Evolutionary conservation across 1,140 invertebrate genomes (phyloP), one percentile per base, ranked within the genome.

Genomic region (Rhyzopertha dominica): DNA sequence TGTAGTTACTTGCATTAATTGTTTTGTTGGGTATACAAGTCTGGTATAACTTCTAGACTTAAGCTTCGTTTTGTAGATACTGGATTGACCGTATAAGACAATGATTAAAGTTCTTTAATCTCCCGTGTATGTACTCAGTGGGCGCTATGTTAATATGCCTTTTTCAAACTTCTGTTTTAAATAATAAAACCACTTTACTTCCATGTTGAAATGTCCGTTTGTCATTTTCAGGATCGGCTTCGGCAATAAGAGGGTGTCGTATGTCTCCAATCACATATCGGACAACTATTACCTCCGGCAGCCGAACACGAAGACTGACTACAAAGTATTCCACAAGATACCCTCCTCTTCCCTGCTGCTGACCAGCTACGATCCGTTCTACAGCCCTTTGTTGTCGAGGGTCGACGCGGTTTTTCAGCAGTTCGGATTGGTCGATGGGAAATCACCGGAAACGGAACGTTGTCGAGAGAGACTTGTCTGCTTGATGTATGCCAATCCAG

Each of bases 341-440:
- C 87, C 88, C 17, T 76, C 80, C 1, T 87, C 85, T 4, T 87
- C 85, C 0, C 70, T 89, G 47, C 74, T 90, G 32, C 67, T 90
- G 17, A 87, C 85, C 29, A 87, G 86, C 65, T 90, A 87, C 63
- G 87, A 90, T 66, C 86, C 87, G 1, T 90, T 90, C 68, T 91
- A 90, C 62, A 88, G 84, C 44, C 87, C 87, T 0, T 59, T 91
- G 9, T 64, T 91, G 2, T 89, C 85, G 0, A 68, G 86, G 4
- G 71, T 91, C 22, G 87, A 90, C 56, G 81, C 84, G 0, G 84
- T 91, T 4, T 90, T 90, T 59, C 82, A 80, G 12, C 80, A 87
- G 52, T 68, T 90, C 0, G 85, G 85, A 48, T 66, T 71, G 1
- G 65, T 65, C 9, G 63, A 63, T 13, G 64, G 65, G 30, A 70